phyloP scores from a whole-genome alignment of 2,888 invertebrate species.

The Drosophila merina region DNA sequence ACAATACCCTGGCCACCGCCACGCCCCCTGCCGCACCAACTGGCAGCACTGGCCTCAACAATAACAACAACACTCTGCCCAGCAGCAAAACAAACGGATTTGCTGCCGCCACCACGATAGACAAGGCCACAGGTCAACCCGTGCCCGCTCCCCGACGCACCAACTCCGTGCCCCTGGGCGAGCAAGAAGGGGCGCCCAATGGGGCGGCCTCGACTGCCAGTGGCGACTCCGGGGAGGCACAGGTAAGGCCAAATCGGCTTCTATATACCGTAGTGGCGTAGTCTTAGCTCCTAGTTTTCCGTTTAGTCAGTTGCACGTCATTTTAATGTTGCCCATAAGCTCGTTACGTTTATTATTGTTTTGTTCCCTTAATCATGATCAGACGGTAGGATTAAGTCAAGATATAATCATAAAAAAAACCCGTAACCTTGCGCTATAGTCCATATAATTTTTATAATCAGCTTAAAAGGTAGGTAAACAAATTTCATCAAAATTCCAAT shows the following conservation, averaged over 20 bases:
- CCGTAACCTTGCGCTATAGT: constrained; percentile 46
- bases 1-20: constrained; percentile 72
- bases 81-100: constrained; percentile 81
- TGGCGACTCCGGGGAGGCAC: constrained; percentile 73
- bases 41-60: constrained; percentile 23
- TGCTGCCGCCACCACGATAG: constrained; percentile 55
- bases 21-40: constrained; percentile 40
- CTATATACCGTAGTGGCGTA: constrained; percentile 24
- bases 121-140: constrained; percentile 82
- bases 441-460: not conserved
- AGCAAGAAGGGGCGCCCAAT: constrained; percentile 52
- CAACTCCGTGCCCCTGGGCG: constrained; percentile 85
- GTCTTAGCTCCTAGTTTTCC: constrained; percentile 40
- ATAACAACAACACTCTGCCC: constrained; percentile 63
- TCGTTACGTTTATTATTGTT: constrained; percentile 46
- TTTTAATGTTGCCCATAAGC: constrained; percentile 71
- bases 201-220: constrained; percentile 67
- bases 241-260: constrained; percentile 66
- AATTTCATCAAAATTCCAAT: not conserved
- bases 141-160: constrained; percentile 84
- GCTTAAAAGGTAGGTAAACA: constrained; percentile 54
- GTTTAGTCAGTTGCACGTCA: constrained; percentile 68
- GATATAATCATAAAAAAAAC: constrained; percentile 22
- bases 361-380: constrained; percentile 52
- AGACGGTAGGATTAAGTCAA: constrained; percentile 51